Percentiles rank a stretch among this genome's conserved stretches.
Evolutionary conservation across 2,797 vertebrate genomes (phyloP).

Genomic region (Darevskia mixta): DNA sequence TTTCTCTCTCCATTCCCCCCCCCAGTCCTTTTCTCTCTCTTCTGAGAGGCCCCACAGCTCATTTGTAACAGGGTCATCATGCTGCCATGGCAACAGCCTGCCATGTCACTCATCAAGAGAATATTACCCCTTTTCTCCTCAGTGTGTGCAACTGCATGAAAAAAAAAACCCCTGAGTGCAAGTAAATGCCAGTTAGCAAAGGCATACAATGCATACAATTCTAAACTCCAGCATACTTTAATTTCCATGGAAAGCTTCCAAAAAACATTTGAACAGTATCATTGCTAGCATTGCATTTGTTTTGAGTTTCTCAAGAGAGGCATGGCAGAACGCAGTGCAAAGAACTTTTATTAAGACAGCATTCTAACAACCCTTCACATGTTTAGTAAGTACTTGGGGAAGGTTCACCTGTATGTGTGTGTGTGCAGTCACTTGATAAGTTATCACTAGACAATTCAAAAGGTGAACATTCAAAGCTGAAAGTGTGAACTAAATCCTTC

Average conservation of each 20-base stretch:
- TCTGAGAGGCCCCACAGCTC: constrained; percentile 39
- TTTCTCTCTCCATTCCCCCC: constrained; percentile 4
- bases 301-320: background rate
- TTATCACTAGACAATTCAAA: background rate
- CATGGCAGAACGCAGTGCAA: background rate
- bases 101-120: constrained; percentile 20
- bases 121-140: constrained; percentile 17
- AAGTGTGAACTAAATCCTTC: background rate
- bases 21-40: background rate
- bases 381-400: rapidly evolving
- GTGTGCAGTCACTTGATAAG: background rate
- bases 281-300: background rate
- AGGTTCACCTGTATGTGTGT: background rate
- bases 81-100: constrained; percentile 44
- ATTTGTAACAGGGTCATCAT: constrained; percentile 46
- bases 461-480: rapidly evolving
- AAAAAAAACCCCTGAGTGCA: background rate
- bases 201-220: background rate
- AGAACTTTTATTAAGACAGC: background rate
- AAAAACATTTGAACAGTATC: background rate
- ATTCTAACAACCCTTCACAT: rapidly evolving
- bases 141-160: background rate
- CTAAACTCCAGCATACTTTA: background rate
- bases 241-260: background rate
- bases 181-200: constrained; percentile 44